Percentiles rank a stretch among this genome's conserved stretches.
Conservation (phyloP, 2,797 vertebrate genomes). For the Ptychadena robeensis region DNA sequence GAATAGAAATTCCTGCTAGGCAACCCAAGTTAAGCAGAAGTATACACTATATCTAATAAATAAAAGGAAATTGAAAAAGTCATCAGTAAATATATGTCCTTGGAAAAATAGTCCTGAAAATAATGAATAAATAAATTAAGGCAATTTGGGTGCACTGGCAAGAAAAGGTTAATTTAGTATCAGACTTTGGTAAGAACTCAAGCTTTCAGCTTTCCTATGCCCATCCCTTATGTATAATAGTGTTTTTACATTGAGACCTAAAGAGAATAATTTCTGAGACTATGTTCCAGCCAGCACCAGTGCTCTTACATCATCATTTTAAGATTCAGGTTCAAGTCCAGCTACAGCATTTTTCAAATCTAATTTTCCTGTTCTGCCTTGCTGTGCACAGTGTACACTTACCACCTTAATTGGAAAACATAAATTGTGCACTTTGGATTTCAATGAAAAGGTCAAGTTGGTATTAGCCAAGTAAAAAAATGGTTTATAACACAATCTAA, state of each 20-base stretch:
- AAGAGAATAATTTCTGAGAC: not conserved
- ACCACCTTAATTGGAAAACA: not conserved
- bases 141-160: no score
- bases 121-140: no score
- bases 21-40: no score
- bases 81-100: no score
- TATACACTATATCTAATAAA: no score
- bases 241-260: not conserved
- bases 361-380: not conserved
- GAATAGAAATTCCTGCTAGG: no score
- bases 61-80: no score
- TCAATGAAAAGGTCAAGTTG: not conserved
- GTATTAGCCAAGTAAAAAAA: not conserved
- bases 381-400: not conserved
- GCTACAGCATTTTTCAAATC: not conserved
- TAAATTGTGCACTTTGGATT: not conserved
- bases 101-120: no score
- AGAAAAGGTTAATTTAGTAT: no score
- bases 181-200: no score
- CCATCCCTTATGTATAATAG: not conserved
- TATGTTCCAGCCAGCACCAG: not conserved
- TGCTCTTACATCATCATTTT: not conserved
- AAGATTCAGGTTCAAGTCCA: not conserved
- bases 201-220: no score
- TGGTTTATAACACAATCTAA: not conserved